These are phyloP conservation scores for Gila robusta DNA, from an alignment of 2,797 vertebrate genomes.

Conservation along the genomic window DNA sequence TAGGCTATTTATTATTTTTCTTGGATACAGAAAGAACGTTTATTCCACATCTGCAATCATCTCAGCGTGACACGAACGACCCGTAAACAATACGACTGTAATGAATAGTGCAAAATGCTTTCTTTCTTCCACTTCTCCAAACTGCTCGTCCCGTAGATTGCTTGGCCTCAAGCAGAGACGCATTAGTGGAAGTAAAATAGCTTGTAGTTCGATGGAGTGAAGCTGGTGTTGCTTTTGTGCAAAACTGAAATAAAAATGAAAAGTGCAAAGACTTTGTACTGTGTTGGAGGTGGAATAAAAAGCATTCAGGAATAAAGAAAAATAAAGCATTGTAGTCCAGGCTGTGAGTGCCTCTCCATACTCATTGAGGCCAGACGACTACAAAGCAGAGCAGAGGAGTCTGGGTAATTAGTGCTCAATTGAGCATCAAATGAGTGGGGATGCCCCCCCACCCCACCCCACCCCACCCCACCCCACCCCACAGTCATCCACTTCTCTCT, in stretches of 20 bases:
- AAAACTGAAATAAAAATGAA: not conserved
- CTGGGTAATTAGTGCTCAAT: slow-evolving; percentile 74
- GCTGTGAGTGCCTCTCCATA: slow-evolving; percentile 50
- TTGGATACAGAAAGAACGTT: slow-evolving; percentile 41
- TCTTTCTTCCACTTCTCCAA: slow-evolving; percentile 30
- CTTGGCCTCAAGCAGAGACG: not conserved
- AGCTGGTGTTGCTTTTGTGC: not conserved
- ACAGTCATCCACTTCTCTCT: slow-evolving; percentile 40
- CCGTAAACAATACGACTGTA: slow-evolving; percentile 56
- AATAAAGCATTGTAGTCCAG: slow-evolving; percentile 13
- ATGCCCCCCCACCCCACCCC: slow-evolving; percentile 56
- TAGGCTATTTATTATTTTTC: slow-evolving; percentile 35
- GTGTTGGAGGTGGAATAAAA: slow-evolving; percentile 30
- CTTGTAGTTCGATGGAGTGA: slow-evolving; percentile 7
- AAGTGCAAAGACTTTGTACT: slow-evolving; percentile 22
- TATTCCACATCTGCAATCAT: slow-evolving; percentile 40
- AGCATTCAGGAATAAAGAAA: slow-evolving; percentile 38
- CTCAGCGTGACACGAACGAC: slow-evolving; percentile 47
- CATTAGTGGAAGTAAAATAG: slow-evolving; percentile 3
- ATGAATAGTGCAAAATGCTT: slow-evolving; percentile 46
- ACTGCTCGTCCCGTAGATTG: not conserved
- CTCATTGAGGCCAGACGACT: slow-evolving; percentile 68
- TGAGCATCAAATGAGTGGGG: slow-evolving; percentile 73
- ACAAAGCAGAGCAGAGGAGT: slow-evolving; percentile 67
- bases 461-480: slow-evolving; percentile 53